A percentile compares a stretch with the other conserved stretches of the same genome.
These are phyloP conservation scores for Apteryx mantelli DNA, from an alignment of 2,113 vertebrate genomes.

Conservation along the genomic window DNA sequence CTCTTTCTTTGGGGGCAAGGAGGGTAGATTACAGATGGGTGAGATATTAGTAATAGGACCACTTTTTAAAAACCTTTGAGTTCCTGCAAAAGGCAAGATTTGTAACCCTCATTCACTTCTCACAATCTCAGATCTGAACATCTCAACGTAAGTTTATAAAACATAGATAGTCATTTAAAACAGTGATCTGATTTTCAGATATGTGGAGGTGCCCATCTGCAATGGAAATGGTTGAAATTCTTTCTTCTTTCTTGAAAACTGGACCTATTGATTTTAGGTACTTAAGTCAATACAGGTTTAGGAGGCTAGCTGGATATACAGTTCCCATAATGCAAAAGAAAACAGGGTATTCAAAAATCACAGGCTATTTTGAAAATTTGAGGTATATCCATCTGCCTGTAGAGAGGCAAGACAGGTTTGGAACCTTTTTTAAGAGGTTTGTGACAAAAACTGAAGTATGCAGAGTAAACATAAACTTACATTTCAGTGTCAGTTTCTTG, in stretches of 20 bases:
- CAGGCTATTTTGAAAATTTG: background rate
- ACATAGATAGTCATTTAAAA: background rate
- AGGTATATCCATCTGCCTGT: background rate
- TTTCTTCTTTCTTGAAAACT: background rate
- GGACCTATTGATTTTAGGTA: background rate
- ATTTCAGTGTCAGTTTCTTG: background rate
- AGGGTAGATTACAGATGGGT: background rate
- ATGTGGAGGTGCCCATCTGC: background rate
- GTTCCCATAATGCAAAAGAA: background rate
- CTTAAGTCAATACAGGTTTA: background rate
- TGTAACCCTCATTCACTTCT: background rate
- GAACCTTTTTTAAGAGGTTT: background rate
- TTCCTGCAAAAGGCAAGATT: background rate
- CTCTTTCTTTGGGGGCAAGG: background rate
- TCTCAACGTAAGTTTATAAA: background rate
- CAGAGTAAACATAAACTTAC: conserved; percentile 22
- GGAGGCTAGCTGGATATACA: background rate
- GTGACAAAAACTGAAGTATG: conserved; percentile 8
- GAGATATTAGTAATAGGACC: background rate
- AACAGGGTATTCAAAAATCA: background rate
- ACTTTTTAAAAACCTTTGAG: background rate
- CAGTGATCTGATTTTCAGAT: background rate
- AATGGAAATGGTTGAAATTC: background rate
- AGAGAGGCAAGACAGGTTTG: background rate
- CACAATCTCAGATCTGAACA: background rate